A percentile compares a stretch with the other conserved stretches of the same genome.
phyloP scores from a whole-genome alignment of 2,113 vertebrate species.

The Conger conger region DNA sequence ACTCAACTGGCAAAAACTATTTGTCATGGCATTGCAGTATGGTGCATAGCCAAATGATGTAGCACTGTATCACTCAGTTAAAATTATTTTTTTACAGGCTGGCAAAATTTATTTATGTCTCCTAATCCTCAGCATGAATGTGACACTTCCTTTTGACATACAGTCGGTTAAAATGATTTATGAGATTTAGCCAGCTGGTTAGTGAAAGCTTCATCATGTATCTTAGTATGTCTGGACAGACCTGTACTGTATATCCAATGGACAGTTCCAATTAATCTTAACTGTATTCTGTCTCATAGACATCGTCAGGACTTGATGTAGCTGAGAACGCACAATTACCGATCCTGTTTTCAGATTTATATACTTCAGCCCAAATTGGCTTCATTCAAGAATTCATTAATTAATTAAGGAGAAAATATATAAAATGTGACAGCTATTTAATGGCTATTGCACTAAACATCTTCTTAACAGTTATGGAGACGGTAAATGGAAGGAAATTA shows the following conservation, averaged over 20 bases:
- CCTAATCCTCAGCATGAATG: background rate
- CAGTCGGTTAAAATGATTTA: background rate
- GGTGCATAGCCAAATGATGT: background rate
- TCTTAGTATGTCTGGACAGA: background rate
- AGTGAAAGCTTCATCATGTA: background rate
- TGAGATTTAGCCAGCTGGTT: background rate
- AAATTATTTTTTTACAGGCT: background rate
- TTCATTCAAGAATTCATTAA: no score
- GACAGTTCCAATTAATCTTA: background rate
- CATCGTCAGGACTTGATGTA: background rate
- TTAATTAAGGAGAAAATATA: no score
- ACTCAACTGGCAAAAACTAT: background rate
- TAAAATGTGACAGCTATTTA: background rate
- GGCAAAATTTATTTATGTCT: background rate
- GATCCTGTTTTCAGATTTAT: background rate
- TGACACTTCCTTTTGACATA: background rate
- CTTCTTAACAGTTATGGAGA: background rate
- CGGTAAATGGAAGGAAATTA: background rate
- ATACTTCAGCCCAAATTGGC: background rate
- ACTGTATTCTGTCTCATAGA: background rate
- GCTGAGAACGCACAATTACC: background rate
- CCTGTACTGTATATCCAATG: background rate
- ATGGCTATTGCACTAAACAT: background rate
- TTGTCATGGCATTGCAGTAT: background rate
- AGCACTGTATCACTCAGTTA: background rate